These are phyloP conservation scores for Ochlodes sylvanus DNA, from an alignment of 2,888 invertebrate species.

Conservation along the genomic window DNA sequence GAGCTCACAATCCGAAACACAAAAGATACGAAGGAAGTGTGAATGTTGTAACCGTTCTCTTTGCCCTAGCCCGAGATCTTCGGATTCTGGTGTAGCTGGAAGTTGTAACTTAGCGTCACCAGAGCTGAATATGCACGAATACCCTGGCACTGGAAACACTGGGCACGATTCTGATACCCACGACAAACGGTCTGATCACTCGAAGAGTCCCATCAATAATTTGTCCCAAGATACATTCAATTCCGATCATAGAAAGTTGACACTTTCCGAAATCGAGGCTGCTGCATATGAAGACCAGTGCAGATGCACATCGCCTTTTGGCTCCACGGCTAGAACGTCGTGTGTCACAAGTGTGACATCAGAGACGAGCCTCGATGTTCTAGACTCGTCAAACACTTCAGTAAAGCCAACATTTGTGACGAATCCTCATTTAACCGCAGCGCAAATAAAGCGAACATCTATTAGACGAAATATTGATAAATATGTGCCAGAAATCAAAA, in stretches of 20 bases:
- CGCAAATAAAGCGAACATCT: constrained; percentile 81
- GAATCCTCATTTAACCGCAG: constrained; percentile 71
- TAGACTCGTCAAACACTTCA: constrained; percentile 80
- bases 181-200: constrained; percentile 62
- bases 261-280: constrained; percentile 84
- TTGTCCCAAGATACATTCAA: constrained; percentile 64
- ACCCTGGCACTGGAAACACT: constrained; percentile 55
- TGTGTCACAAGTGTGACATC: constrained; percentile 85
- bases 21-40: constrained; percentile 71
- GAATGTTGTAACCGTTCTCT: constrained; percentile 86
- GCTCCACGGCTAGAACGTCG: constrained; percentile 89
- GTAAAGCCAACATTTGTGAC: constrained; percentile 81
- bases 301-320: constrained; percentile 89
- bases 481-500: constrained; percentile 72
- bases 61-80: constrained; percentile 89
- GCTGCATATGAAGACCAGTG: constrained; percentile 89
- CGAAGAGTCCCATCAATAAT: constrained; percentile 61
- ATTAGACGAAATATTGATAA: constrained; percentile 74
- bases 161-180: constrained; percentile 72
- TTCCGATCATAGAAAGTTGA: constrained; percentile 70
- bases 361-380: constrained; percentile 83
- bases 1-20: constrained; percentile 77
- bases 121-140: constrained; percentile 83
- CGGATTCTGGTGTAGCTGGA: constrained; percentile 94
- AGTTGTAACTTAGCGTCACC: constrained; percentile 91